Evolutionary conservation across 2,113 vertebrate species (phyloP), one percentile per base, ranked within the genome.

Genomic region (Scomber japonicus): DNA sequence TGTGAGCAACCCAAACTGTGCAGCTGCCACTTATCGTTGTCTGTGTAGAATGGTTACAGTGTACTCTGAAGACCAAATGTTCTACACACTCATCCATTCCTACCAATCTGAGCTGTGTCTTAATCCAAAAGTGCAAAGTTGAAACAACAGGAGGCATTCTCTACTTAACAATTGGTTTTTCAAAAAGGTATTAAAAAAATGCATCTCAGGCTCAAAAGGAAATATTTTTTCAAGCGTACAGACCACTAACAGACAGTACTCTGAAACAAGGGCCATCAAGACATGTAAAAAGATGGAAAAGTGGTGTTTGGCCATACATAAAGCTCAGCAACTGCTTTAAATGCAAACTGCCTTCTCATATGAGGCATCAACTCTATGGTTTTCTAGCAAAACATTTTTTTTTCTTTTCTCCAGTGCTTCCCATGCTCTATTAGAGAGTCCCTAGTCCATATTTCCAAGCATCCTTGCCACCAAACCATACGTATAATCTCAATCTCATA

Each of bases 401-500:
- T 40, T 40, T 40, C 31, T 40, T 40, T 40, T 40, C 87, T 86
- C 83, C 83, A 91, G 71, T 21, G 31, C 74, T 72, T 89, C 70
- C 46, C 75, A 78, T 70, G 73, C 67, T 67, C 57, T 76, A 85
- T 82, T 91, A 66, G 50, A 77, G 62, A 71, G 61, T 77, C 59
- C 60, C 31, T 74, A 75, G 61, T 78, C 72, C 72, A 84, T 73
- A 63, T 84, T 80, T 82, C 30, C 71, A 81, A 35, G 60, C 59
- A 66, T 74, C 72, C 66, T 69, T 48, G 11, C 61, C 76, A 75
- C 68, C 60, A 82, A 80, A 69, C 72, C 68, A 71, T 72, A 80
- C 27, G 14, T 77, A 48, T 78, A 75, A 85, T 80, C 55, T 85
- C 55, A 81, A 78, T 84, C 54, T 89, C 80, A 88, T 87, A 78